phyloP scores from a whole-genome alignment of 2,888 invertebrate genomes.

The Zootermopsis nevadensis region DNA sequence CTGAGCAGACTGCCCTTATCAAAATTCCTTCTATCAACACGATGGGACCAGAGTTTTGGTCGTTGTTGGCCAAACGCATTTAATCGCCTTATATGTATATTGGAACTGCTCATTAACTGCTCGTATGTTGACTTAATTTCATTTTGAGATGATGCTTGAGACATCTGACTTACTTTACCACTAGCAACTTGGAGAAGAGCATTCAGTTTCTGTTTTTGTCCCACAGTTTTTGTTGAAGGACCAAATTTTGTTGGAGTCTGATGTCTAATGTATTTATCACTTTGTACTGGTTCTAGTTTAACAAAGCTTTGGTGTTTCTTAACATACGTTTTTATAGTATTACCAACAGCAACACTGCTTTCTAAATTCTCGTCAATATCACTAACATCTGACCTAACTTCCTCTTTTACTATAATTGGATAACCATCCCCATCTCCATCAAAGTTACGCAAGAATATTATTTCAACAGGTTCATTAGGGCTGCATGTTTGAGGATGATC shows the following conservation, averaged over 20 bases:
- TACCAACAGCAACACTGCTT: neutral
- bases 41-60: constrained; percentile 19
- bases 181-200: neutral
- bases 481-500: neutral
- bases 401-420: neutral
- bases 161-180: constrained; percentile 11
- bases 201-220: constrained; percentile 17
- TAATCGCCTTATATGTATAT: neutral
- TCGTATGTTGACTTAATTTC: neutral
- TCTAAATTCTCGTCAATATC: neutral
- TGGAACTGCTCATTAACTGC: neutral
- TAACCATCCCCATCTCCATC: neutral
- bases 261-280: neutral
- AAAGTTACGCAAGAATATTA: constrained; percentile 26
- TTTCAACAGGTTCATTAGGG: constrained; percentile 17
- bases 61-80: constrained; percentile 5
- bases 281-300: neutral
- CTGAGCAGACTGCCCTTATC: neutral
- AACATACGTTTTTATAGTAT: constrained; percentile 14
- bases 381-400: neutral
- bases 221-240: neutral
- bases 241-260: neutral
- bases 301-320: constrained; percentile 18
- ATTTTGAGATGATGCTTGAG: neutral
- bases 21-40: constrained; percentile 23